A percentile compares a stretch with the other conserved stretches of the same genome.
phyloP scores from a whole-genome alignment of 2,113 vertebrate species.

The Colaptes auratus region DNA sequence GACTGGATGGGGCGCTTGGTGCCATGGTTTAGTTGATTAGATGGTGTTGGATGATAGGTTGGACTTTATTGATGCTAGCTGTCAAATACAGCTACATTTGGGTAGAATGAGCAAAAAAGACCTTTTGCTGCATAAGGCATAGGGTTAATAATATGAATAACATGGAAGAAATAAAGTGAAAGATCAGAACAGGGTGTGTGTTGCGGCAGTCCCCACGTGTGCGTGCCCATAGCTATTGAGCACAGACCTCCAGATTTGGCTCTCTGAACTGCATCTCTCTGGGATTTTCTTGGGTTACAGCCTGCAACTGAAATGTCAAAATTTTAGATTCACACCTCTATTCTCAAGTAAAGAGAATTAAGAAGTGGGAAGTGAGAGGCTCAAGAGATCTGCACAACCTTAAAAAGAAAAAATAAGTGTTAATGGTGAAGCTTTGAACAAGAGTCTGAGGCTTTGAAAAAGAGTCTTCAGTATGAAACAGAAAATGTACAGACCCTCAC shows the following conservation, averaged over 20 bases:
- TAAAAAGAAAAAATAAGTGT: not conserved
- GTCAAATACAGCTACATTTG: not conserved
- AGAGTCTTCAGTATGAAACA: not conserved
- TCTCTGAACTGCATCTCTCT: not conserved
- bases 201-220: not conserved
- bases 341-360: conserved; percentile 4
- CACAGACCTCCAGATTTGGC: not conserved
- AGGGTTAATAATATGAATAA: not conserved
- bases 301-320: not conserved
- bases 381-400: not conserved
- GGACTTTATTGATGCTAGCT: not conserved
- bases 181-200: not conserved
- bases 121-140: not conserved
- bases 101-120: not conserved
- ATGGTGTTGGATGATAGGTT: too few species aligned
- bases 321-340: not conserved
- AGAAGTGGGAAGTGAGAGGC: not conserved
- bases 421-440: not conserved
- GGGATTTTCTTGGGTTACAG: not conserved
- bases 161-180: not conserved
- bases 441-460: not conserved
- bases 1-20: too few species aligned
- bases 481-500: not conserved
- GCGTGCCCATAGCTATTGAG: not conserved
- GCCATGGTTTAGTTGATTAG: too few species aligned